A percentile compares a stretch with the other conserved stretches of the same genome.
phyloP scores from a whole-genome alignment of 2,888 invertebrate genomes.

The Caradrina kadenii region DNA sequence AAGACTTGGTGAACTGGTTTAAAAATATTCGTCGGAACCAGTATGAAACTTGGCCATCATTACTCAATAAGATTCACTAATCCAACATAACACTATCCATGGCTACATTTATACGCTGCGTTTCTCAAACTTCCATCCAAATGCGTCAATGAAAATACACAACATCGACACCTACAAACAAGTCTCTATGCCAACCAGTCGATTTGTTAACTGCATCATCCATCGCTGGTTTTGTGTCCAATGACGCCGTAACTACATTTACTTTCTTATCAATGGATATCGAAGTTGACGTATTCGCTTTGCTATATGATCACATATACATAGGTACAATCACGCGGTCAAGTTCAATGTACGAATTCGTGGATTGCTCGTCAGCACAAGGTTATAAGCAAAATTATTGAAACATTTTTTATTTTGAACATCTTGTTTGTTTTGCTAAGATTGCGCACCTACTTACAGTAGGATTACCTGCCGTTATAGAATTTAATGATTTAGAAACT shows the following conservation, averaged over 20 bases:
- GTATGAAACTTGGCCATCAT: not conserved
- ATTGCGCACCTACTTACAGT: not conserved
- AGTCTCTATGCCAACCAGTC: not conserved
- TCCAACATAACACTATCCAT: too few species aligned
- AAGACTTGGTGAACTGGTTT: not conserved
- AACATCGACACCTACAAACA: not conserved
- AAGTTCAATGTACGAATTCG: conserved; percentile 33
- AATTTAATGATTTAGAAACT: too few species aligned
- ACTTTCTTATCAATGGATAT: not conserved
- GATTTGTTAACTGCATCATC: not conserved
- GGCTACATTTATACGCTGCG: not conserved
- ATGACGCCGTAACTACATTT: too few species aligned
- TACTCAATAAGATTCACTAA: too few species aligned
- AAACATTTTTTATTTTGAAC: not conserved
- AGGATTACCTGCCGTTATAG: not conserved
- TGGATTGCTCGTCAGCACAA: not conserved
- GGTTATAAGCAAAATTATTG: not conserved
- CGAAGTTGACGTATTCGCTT: not conserved
- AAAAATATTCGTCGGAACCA: not conserved
- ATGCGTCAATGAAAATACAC: not conserved
- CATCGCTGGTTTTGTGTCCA: not conserved
- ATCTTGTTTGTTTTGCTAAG: not conserved
- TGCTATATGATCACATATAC: not conserved
- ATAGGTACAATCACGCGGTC: conserved; percentile 5
- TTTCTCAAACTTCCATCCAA: not conserved